Evolutionary conservation across 2,113 vertebrate species (phyloP), one percentile per base, ranked within the genome.

Genomic region (Sminthopsis crassicaudata): DNA sequence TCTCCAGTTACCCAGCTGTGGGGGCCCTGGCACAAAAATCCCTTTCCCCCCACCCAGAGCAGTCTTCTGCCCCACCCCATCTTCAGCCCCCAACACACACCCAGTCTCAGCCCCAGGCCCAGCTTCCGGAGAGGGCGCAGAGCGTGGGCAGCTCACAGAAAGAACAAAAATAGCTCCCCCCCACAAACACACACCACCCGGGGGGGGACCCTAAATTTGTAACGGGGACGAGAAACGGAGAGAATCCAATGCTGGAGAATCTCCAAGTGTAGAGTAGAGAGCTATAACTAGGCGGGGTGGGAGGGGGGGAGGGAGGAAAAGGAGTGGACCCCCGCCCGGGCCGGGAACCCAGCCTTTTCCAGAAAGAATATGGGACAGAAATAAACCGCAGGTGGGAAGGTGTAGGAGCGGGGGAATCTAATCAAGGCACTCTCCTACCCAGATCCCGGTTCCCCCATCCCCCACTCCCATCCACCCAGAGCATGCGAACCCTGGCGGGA

Each of bases 401-500:
- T 84, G 16, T 84, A 84, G 67, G 19, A 42, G 36, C 67, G 67
- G n/a, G n/a, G 67, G n/a, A 23, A 22, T 42, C 67, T 2, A 84
- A 84, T 84, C 14, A n/a, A 14, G 14, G 60, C 60, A 76, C 14
- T 76, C 60, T 76, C 7, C 16, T 84, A 5, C 16, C 67, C 67
- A 84, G n/a, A 84, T 84, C 67, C 67, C 36, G 95, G 94, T 94
- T 96, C 91, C 90, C 94, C 7, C 95, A 10, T 0, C 5, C 54
- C 26, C n/a, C 91, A 94, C 89, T 95, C 30, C 95, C 93, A 92
- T 92, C 92, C 89, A 67, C 89, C 53, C 26, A 2, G 26, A 24
- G 52, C 46, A n/a, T 42, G n/a, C 53, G 22, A 19, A 25, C 42
- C n/a, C 91, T 57, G 91, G 91, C n/a, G 27, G n/a, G 24, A 14